Percentiles rank a stretch among this genome's conserved stretches.
These are phyloP conservation scores for Pterostichus niger DNA, from an alignment of 2,888 invertebrate species.

Conservation along the genomic window DNA sequence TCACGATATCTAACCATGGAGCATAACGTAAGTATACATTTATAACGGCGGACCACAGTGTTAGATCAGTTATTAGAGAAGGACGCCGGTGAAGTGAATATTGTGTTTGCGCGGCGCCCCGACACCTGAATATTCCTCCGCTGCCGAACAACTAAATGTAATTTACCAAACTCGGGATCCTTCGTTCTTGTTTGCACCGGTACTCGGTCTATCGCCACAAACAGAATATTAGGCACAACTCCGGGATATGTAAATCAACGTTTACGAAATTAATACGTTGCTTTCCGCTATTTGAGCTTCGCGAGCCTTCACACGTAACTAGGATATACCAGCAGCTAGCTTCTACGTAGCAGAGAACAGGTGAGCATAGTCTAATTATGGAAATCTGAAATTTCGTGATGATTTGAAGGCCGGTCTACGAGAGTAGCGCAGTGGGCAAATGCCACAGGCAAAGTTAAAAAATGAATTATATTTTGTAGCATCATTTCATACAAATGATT, in stretches of 20 bases:
- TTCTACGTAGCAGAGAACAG: too few species aligned
- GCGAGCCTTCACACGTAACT: neutral
- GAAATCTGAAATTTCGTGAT: too few species aligned
- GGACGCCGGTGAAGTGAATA: conserved; percentile 11
- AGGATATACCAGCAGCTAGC: too few species aligned
- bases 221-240: conserved; percentile 60
- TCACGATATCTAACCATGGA: too few species aligned
- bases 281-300: conserved; percentile 43
- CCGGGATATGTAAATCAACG: conserved; percentile 60
- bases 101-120: conserved; percentile 33
- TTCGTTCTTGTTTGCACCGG: conserved; percentile 55
- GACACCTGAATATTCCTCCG: conserved; percentile 26
- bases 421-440: too few species aligned
- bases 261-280: conserved; percentile 62
- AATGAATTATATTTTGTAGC: too few species aligned
- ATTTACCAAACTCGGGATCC: conserved; percentile 57
- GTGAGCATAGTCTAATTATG: too few species aligned
- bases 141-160: conserved; percentile 58
- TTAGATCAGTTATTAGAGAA: conserved; percentile 54
- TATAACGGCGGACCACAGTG: conserved; percentile 35
- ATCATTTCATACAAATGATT: too few species aligned
- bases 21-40: neutral
- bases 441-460: too few species aligned
- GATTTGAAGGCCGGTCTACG: too few species aligned
- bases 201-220: conserved; percentile 33